Conservation (phyloP, 2,113 vertebrate genomes). For the Cricetomys ansorgei region DNA sequence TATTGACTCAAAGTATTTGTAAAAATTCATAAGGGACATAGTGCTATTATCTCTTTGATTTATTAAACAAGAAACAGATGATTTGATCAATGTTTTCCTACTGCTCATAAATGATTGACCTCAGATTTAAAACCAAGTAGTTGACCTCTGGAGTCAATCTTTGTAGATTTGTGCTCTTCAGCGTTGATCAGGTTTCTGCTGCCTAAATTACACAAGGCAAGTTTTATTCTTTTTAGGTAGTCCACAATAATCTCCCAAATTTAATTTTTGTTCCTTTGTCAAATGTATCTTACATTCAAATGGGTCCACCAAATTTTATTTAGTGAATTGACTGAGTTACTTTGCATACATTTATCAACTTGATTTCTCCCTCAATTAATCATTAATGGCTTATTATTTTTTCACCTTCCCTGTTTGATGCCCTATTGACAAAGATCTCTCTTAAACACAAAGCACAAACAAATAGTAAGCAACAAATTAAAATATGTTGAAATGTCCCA, state of each 20-base stretch:
- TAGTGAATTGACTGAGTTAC: not conserved
- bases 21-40: not conserved
- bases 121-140: constrained; percentile 28
- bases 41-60: not conserved
- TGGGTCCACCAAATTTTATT: constrained; percentile 28
- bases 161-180: constrained; percentile 14
- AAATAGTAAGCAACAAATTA: constrained; percentile 32
- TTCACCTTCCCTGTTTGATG: not conserved
- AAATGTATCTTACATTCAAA: constrained; percentile 10
- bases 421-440: not conserved
- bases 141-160: not conserved
- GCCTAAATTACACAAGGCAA: not conserved
- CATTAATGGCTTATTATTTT: constrained; percentile 31
- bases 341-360: not conserved
- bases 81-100: constrained; percentile 41
- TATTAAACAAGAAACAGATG: constrained; percentile 1
- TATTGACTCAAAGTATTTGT: not conserved
- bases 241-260: constrained; percentile 14
- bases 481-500: too few species aligned
- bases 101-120: not conserved
- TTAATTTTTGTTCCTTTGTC: constrained; percentile 37
- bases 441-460: not conserved
- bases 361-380: constrained; percentile 53
- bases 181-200: constrained; percentile 18
- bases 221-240: not conserved